phyloP scores from a whole-genome alignment of 2,113 vertebrate genomes.

The Vidua chalybeata region DNA sequence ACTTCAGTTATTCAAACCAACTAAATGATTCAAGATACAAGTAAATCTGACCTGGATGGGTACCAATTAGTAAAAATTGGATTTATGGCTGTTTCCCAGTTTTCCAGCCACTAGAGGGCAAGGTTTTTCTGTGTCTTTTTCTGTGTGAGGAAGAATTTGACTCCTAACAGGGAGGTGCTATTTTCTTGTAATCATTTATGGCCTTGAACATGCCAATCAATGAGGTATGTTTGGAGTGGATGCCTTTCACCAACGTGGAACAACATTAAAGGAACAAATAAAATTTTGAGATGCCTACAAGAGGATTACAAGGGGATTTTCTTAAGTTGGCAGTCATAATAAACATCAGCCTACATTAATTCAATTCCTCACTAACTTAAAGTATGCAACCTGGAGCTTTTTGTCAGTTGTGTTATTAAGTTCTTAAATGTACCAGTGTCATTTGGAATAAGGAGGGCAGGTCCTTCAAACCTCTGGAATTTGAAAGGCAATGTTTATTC shows the following conservation, averaged over 20 bases:
- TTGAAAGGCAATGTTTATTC: not conserved
- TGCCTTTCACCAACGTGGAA: not conserved
- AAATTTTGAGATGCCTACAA: not conserved
- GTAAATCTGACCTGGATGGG: not conserved
- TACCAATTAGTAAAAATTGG: not conserved
- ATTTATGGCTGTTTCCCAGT: not conserved
- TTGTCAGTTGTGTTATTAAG: not conserved
- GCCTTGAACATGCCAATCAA: not conserved
- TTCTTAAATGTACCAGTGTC: not conserved
- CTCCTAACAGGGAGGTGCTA: not conserved
- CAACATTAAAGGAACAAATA: not conserved
- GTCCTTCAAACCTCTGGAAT: not conserved
- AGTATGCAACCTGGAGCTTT: not conserved
- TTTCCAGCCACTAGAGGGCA: slow-evolving; percentile 27
- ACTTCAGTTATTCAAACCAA: not conserved
- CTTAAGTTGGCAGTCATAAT: not conserved
- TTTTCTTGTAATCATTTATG: not conserved
- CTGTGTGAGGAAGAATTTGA: not conserved
- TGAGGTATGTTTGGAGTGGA: not conserved
- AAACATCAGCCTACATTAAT: not conserved
- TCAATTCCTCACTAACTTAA: not conserved
- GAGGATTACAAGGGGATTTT: not conserved
- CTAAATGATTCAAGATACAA: not conserved
- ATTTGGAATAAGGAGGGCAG: not conserved
- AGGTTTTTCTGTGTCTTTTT: slow-evolving; percentile 10